These are phyloP conservation scores for Trididemnum nubilum DNA, from an alignment of 23 tunicate species.

Conservation along the genomic window DNA sequence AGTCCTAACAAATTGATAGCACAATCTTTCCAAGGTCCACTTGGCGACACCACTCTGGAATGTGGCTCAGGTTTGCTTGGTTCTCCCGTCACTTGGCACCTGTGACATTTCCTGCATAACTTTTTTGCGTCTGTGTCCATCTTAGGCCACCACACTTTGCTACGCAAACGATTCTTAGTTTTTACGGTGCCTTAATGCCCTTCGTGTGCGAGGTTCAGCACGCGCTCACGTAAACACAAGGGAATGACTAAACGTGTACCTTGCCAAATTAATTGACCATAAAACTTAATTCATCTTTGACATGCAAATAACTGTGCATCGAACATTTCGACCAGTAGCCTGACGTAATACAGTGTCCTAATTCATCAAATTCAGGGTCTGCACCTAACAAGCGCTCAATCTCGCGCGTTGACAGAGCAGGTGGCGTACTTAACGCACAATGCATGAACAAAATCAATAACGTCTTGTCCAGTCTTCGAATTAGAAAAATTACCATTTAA, in stretches of 20 bases:
- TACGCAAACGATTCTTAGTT: conserved; percentile 23
- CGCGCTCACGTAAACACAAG: background rate
- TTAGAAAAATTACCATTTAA: background rate
- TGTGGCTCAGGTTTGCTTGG: too few relatives aligned
- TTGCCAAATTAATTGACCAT: conserved; percentile 21
- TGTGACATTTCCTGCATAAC: conserved; percentile 17
- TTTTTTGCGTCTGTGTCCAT: conserved; percentile 33
- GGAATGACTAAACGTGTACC: conserved; percentile 18
- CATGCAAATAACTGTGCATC: conserved; percentile 14
- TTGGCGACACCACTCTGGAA: too few relatives aligned
- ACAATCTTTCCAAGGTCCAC: too few relatives aligned
- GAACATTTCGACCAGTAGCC: conserved; percentile 18
- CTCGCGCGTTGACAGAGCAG: conserved; percentile 16
- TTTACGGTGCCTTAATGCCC: conserved; percentile 31
- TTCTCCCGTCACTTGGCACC: too few relatives aligned
- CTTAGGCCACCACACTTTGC: conserved; percentile 42
- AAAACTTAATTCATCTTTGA: conserved; percentile 30
- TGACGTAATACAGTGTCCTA: conserved; percentile 12
- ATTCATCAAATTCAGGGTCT: conserved; percentile 3
- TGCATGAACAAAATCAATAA: too few relatives aligned
- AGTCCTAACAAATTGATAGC: too few relatives aligned
- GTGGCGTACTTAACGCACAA: too few relatives aligned
- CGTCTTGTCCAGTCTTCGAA: background rate
- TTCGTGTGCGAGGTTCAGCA: conserved; percentile 23
- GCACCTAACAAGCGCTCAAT: background rate